phyloP scores from a whole-genome alignment of 1,140 invertebrate species.

The Drosophila seguyi region DNA sequence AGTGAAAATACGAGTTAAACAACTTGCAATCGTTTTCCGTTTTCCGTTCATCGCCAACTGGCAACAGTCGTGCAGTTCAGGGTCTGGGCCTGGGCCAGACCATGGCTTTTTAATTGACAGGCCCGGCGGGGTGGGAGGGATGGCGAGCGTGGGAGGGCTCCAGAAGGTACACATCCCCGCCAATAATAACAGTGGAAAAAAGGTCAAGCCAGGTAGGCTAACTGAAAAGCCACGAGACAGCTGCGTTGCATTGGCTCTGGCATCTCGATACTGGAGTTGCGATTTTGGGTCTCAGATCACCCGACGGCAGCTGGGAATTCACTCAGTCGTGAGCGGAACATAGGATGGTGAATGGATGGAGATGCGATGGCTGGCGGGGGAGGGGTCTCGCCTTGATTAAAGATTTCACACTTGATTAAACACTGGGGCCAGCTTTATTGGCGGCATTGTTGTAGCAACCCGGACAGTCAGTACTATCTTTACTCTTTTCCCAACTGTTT shows the following conservation, averaged over 20 bases:
- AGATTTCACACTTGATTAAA: conserved; percentile 80
- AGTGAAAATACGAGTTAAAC: conserved; percentile 41
- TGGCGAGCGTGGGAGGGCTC: conserved; percentile 66
- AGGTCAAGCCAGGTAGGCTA: conserved; percentile 65
- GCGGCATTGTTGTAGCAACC: conserved; percentile 11
- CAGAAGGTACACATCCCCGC: conserved; percentile 21
- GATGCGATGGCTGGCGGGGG: neutral
- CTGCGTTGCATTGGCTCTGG: conserved; percentile 60
- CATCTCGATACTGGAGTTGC: conserved; percentile 30
- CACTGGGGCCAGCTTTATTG: conserved; percentile 35
- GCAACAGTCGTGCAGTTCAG: conserved; percentile 70
- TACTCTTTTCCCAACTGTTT: conserved; percentile 3
- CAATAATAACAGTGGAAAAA: conserved; percentile 53
- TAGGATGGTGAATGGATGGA: conserved; percentile 1
- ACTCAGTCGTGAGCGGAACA: conserved; percentile 36
- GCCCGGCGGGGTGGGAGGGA: conserved; percentile 3
- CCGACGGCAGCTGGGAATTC: conserved; percentile 55
- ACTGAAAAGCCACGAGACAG: conserved; percentile 51
- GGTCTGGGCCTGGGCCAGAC: conserved; percentile 56
- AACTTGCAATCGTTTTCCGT: conserved; percentile 38
- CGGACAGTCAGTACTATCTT: conserved; percentile 5
- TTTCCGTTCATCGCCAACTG: conserved; percentile 50
- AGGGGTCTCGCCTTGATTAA: conserved; percentile 59
- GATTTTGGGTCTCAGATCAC: conserved; percentile 28
- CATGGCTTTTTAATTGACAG: conserved; percentile 74